These are phyloP conservation scores for Brenthis ino DNA, from an alignment of 2,888 invertebrate genomes.

Conservation along the genomic window DNA sequence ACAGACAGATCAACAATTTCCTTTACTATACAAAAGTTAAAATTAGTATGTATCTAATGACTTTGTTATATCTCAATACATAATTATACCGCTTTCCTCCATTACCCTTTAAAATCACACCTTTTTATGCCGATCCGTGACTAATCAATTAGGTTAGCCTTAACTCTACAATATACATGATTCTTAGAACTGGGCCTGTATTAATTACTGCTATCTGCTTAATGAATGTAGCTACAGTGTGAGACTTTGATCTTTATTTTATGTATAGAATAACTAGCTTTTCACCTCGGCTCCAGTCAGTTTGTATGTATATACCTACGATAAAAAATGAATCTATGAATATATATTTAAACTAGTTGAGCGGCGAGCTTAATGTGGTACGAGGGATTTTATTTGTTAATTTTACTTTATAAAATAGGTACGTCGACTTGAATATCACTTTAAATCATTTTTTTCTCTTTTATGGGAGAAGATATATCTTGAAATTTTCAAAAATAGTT, in stretches of 20 bases:
- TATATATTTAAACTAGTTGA: too few species aligned
- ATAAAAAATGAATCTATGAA: too few species aligned
- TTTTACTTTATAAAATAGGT: too few species aligned
- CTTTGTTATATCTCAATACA: constrained; percentile 17
- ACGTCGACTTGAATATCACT: too few species aligned
- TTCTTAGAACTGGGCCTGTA: constrained; percentile 24
- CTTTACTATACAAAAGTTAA: constrained; percentile 5
- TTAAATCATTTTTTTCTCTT: too few species aligned
- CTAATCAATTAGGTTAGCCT: constrained; percentile 34
- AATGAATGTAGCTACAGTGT: not conserved
- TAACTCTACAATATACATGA: constrained; percentile 28
- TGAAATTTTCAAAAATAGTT: too few species aligned
- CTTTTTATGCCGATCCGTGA: constrained; percentile 35
- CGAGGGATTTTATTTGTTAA: too few species aligned
- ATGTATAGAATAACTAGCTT: not conserved
- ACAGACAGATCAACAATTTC: too few species aligned
- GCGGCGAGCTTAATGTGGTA: too few species aligned
- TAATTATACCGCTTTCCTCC: constrained; percentile 28
- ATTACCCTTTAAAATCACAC: constrained; percentile 38
- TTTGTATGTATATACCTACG: too few species aligned
- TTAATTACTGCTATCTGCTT: constrained; percentile 8
- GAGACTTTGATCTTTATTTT: not conserved
- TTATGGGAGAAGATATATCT: too few species aligned
- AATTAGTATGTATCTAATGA: constrained; percentile 17
- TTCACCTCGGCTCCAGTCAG: too few species aligned